Evolutionary conservation across 92 coral and sea anemone genomes (phyloP).

Genomic region (Galaxea fascicularis): DNA sequence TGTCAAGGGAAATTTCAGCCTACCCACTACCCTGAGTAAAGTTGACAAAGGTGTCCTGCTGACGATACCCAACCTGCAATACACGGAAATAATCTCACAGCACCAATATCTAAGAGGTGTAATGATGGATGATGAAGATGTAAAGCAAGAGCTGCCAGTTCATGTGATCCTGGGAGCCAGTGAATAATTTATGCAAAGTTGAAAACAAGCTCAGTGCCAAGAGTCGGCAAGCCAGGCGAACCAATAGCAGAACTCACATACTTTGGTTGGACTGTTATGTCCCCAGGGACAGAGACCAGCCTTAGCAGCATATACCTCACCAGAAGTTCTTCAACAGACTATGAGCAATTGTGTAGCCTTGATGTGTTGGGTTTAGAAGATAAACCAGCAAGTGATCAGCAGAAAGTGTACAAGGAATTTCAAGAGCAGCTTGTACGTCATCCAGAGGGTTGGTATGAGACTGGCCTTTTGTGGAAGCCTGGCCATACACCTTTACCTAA

Average conservation of each 20-base stretch:
- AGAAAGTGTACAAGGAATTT: conserved; percentile 36
- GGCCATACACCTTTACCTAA: conserved; percentile 41
- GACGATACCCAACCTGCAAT: conserved; percentile 59
- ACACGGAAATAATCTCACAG: conserved; percentile 47
- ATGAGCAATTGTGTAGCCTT: conserved; percentile 51
- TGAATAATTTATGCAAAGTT: conserved; percentile 32
- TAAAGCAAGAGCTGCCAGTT: no score
- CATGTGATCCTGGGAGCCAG: no score
- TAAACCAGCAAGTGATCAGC: conserved; percentile 41
- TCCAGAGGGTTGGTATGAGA: conserved; percentile 61
- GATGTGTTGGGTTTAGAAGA: conserved; percentile 58
- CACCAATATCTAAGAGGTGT: conserved; percentile 52
- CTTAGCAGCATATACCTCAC: conserved; percentile 22
- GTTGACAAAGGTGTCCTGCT: no score
- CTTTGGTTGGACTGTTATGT: no score
- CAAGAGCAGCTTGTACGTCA: conserved; percentile 48
- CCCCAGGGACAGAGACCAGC: conserved; percentile 36
- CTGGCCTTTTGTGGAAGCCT: conserved; percentile 55
- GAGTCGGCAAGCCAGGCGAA: conserved; percentile 35
- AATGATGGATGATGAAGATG: no score
- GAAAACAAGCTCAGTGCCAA: conserved; percentile 32
- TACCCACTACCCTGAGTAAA: no score
- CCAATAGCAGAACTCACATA: no score
- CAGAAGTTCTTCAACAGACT: conserved; percentile 37
- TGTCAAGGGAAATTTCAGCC: no score